phyloP scores from a whole-genome alignment of 2,888 invertebrate genomes.

The Tetragonisca angustula region DNA sequence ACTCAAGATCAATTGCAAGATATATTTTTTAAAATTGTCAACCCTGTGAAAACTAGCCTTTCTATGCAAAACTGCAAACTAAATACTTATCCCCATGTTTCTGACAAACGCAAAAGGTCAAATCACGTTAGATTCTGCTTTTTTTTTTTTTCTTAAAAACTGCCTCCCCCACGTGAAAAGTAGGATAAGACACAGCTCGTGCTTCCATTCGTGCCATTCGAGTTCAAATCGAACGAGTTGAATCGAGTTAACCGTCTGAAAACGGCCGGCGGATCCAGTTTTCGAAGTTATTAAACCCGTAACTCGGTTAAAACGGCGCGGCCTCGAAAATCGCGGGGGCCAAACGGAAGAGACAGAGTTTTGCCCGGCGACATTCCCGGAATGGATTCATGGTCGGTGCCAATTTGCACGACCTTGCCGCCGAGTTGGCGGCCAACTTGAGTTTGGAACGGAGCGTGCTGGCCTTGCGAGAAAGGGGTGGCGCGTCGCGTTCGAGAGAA shows the following conservation, averaged over 20 bases:
- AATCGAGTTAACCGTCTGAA: not conserved
- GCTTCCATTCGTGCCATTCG: not conserved
- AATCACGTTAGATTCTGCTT: too few relatives aligned
- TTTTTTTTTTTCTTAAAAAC: too few relatives aligned
- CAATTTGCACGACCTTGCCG: constrained; percentile 70
- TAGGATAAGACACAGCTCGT: too few relatives aligned
- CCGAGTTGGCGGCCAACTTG: constrained; percentile 67
- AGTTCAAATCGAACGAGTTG: not conserved
- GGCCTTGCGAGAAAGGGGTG: not conserved
- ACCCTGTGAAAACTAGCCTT: too few relatives aligned
- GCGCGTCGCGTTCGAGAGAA: not conserved
- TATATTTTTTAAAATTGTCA: too few relatives aligned
- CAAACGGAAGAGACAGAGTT: constrained; percentile 37
- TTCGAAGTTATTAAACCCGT: constrained; percentile 7
- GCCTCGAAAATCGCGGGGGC: constrained; percentile 24
- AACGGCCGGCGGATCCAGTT: not conserved
- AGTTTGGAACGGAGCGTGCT: constrained; percentile 47
- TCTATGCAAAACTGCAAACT: too few relatives aligned
- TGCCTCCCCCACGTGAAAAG: too few relatives aligned
- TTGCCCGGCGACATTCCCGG: constrained; percentile 57
- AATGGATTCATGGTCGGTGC: constrained; percentile 67
- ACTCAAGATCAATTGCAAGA: too few relatives aligned
- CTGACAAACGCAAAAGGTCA: too few relatives aligned
- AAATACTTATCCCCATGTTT: too few relatives aligned
- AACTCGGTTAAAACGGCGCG: constrained; percentile 21